A percentile compares a stretch with the other conserved stretches of the same genome.
Evolutionary conservation across 2,888 invertebrate genomes (phyloP).

Genomic region (Phortica okadai): DNA sequence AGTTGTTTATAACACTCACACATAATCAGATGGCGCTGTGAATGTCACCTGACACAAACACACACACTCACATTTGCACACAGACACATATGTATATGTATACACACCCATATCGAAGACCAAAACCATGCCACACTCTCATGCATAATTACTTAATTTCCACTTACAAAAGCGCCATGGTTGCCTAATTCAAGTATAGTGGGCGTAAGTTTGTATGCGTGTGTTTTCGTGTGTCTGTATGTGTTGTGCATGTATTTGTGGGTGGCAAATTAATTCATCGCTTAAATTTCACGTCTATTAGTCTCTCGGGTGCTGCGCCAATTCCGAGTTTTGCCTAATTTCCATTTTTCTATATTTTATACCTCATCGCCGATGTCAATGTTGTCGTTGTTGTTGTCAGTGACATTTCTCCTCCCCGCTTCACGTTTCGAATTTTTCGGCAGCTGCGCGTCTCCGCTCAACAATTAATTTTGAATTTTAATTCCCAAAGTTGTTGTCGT

Average conservation of each 20-base stretch:
- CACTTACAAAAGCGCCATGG: constrained; percentile 25
- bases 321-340: constrained; percentile 39
- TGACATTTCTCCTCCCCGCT: background rate
- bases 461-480: constrained; percentile 69
- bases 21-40: background rate
- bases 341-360: constrained; percentile 18
- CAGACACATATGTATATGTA: background rate
- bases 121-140: background rate
- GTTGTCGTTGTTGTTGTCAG: background rate
- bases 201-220: background rate
- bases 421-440: background rate
- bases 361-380: background rate
- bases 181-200: constrained; percentile 12
- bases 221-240: background rate
- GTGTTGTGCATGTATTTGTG: constrained; percentile 7
- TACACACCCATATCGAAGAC: background rate
- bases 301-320: constrained; percentile 59
- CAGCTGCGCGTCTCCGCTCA: constrained; percentile 19
- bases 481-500: constrained; percentile 52
- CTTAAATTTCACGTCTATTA: constrained; percentile 71
- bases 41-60: background rate
- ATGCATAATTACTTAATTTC: constrained; percentile 34
- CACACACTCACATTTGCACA: no score
- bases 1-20: constrained; percentile 1
- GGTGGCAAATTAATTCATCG: constrained; percentile 58